Conservation (phyloP, 1,140 invertebrate genomes). For the Yoshiicerus persimilis region DNA sequence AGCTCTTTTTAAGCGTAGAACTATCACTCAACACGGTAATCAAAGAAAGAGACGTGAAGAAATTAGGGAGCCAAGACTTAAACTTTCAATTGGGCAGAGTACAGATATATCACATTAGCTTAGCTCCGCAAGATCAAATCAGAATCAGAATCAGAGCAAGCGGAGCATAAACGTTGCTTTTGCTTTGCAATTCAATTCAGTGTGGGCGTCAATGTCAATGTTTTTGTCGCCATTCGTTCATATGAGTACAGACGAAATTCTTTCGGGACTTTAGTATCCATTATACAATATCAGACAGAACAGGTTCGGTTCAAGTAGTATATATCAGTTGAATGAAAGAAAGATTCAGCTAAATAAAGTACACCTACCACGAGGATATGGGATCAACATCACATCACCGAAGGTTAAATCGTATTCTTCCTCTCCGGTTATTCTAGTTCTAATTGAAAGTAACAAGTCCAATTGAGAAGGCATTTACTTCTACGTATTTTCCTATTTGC, state of each 20-base stretch:
- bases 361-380: neutral
- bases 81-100: neutral
- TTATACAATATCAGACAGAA: too few relatives aligned
- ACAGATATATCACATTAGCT: neutral
- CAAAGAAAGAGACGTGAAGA: neutral
- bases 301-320: too few relatives aligned
- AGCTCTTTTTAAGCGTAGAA: neutral
- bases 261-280: neutral
- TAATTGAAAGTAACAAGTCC: too few relatives aligned
- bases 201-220: constrained; percentile 5
- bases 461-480: too few relatives aligned
- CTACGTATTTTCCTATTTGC: too few relatives aligned
- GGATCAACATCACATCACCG: neutral
- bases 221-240: neutral
- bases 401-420: neutral
- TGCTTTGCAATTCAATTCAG: neutral
- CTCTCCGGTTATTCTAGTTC: neutral
- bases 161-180: too few relatives aligned
- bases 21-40: neutral
- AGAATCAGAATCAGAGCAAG: neutral
- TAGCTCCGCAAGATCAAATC: neutral
- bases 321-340: neutral
- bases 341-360: neutral
- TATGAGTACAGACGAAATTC: neutral
- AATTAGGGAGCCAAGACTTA: neutral